These are phyloP conservation scores for Drosophila birchii DNA, from an alignment of 2,888 invertebrate species.

Conservation along the genomic window DNA sequence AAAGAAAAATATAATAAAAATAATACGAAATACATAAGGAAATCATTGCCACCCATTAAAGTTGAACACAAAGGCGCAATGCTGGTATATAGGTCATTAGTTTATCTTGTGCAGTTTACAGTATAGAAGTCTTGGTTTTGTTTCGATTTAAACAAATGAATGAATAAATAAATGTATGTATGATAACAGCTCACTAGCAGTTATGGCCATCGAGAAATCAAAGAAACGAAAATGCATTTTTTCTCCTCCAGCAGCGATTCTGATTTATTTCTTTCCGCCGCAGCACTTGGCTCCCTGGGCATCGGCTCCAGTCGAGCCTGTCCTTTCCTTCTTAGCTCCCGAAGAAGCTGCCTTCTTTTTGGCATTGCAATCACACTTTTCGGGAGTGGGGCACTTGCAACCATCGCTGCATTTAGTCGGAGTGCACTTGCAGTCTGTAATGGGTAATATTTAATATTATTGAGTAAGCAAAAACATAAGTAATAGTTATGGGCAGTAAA, in stretches of 20 bases:
- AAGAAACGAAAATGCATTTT: slow-evolving; percentile 43
- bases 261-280: slow-evolving; percentile 45
- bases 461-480: background rate
- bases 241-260: slow-evolving; percentile 10
- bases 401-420: slow-evolving; percentile 76
- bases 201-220: slow-evolving; percentile 44
- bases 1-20: slow-evolving; percentile 5
- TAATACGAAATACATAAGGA: slow-evolving; percentile 27
- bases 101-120: slow-evolving; percentile 48
- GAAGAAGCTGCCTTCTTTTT: slow-evolving; percentile 17
- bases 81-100: slow-evolving; percentile 74
- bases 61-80: slow-evolving; percentile 47
- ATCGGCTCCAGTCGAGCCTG: background rate
- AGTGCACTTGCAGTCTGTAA: slow-evolving; percentile 82
- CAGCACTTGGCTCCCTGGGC: slow-evolving; percentile 22
- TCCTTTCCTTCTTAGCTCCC: slow-evolving; percentile 35
- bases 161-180: slow-evolving; percentile 48
- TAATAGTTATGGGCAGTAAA: background rate
- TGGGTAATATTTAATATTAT: background rate
- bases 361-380: slow-evolving; percentile 56
- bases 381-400: slow-evolving; percentile 78
- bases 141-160: slow-evolving; percentile 55
- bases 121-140: slow-evolving; percentile 51
- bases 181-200: slow-evolving; percentile 46
- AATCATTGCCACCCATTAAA: slow-evolving; percentile 68